Conservation (phyloP, 2,888 invertebrate genomes). For the Icerya purchasi region DNA sequence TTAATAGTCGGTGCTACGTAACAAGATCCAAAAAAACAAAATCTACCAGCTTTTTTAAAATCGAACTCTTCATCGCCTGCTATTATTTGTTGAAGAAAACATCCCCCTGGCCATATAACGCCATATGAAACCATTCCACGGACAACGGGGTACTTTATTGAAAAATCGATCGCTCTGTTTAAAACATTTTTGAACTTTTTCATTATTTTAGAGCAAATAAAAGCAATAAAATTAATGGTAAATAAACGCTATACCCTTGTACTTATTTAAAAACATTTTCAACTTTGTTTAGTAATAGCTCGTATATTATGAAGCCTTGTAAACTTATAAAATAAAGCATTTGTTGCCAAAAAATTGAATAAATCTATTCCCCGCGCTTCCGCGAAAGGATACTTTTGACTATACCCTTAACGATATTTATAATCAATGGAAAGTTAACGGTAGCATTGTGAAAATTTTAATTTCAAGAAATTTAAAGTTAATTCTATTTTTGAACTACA, state of each 20-base stretch:
- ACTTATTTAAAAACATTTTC: no score
- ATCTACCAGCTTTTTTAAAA: constrained; percentile 18
- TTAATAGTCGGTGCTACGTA: constrained; percentile 22
- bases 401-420: no score
- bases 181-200: background rate
- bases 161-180: constrained; percentile 20
- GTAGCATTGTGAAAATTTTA: no score
- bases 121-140: constrained; percentile 38
- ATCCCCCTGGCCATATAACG: constrained; percentile 35
- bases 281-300: no score
- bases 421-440: no score
- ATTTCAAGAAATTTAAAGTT: no score
- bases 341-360: background rate
- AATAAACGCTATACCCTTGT: no score
- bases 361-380: no score
- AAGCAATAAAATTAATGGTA: no score
- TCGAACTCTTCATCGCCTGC: constrained; percentile 15
- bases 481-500: no score
- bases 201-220: background rate
- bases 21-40: constrained; percentile 20
- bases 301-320: background rate
- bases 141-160: constrained; percentile 30
- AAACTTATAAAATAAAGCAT: background rate
- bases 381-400: no score
- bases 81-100: constrained; percentile 32